These are phyloP conservation scores for Hozukius guyotensis DNA, from an alignment of 2,797 vertebrate genomes.

Conservation along the genomic window DNA sequence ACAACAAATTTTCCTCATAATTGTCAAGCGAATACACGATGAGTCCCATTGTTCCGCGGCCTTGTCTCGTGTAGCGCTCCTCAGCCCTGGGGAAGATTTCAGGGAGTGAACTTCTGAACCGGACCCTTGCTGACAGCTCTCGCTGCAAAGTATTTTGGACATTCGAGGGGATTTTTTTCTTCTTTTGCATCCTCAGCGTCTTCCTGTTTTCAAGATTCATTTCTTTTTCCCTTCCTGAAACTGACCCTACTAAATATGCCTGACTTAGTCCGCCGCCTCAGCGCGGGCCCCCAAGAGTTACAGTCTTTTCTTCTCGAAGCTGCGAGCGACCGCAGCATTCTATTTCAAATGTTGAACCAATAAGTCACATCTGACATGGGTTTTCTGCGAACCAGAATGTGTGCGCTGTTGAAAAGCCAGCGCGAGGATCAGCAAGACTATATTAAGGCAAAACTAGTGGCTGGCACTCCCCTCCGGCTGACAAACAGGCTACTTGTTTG, in stretches of 20 bases:
- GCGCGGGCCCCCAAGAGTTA: conserved; percentile 31
- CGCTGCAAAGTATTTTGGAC: conserved; percentile 39
- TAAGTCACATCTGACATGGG: conserved; percentile 78
- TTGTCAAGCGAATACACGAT: conserved; percentile 34
- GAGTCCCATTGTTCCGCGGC: conserved; percentile 44
- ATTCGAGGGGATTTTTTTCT: neutral
- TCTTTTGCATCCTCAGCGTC: conserved; percentile 61
- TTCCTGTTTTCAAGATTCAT: conserved; percentile 77
- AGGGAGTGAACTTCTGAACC: conserved; percentile 71
- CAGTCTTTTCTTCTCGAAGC: conserved; percentile 37
- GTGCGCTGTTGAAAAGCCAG: conserved; percentile 64
- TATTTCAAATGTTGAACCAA: conserved; percentile 79
- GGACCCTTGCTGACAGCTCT: conserved; percentile 57
- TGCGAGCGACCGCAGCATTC: conserved; percentile 74
- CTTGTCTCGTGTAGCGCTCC: conserved; percentile 34
- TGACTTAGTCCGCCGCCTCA: conserved; percentile 34
- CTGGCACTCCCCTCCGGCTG: conserved; percentile 77
- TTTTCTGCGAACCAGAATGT: conserved; percentile 73
- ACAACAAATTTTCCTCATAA: conserved; percentile 53
- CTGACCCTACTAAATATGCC: conserved; percentile 56
- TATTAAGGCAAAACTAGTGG: conserved; percentile 81
- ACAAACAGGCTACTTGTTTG: conserved; percentile 83
- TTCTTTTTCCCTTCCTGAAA: conserved; percentile 73
- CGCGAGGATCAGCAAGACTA: conserved; percentile 76
- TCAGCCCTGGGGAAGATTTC: conserved; percentile 54